Base-by-base conservation (phyloP, 2,888 invertebrate genomes). In the Agrotis segetum region DNA sequence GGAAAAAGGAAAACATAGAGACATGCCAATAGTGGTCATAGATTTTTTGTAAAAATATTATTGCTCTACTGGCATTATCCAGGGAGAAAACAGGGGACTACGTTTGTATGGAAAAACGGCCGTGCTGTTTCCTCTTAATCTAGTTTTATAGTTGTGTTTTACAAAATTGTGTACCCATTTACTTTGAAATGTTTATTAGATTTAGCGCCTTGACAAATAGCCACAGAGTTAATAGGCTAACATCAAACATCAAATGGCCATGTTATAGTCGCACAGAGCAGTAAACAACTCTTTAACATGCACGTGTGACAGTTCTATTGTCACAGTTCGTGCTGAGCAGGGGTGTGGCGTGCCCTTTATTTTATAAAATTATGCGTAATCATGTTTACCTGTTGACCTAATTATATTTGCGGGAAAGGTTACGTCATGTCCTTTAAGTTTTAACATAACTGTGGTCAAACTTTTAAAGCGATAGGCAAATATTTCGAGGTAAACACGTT, bases 341-440 rank as follows among this genome's bases (percentile, higher is more conserved):
- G 72, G 87, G 87, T 72, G 87, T 62, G 88, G 77, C 60, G 49
- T 61, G 71, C 47, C 66, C 70, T 78, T 72, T 80, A 81, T 74
- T 73, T 80, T 60, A 70, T 63, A 71, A 67, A 83, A 75, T 63
- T 79, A 77, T 75, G 77, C 70, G 71, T 80, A 62, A 79, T 84
- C 64, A 84, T 76, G 76, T 66, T 68, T 69, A 75, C 83, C 63
- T 76, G 77, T 65, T 84, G 84, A 80, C 86, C 87, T 84, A 83
- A 85, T 87, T 84, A 76, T 74, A 63, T 73, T 81, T 68, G 59
- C 52, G 52, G 65, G 67, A 66, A 80, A 24, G 21, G 7, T 82
- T 71, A 83, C 60, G 67, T 71, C 78, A 82, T 79, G 2, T 14
- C 1, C 7, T 66, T 66, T 13, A 24, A 24, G 19, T 49, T 29